A percentile compares a stretch with the other conserved stretches of the same genome.
phyloP scores from a whole-genome alignment of 2,797 vertebrate genomes.

The Otolemur crassicaudatus region DNA sequence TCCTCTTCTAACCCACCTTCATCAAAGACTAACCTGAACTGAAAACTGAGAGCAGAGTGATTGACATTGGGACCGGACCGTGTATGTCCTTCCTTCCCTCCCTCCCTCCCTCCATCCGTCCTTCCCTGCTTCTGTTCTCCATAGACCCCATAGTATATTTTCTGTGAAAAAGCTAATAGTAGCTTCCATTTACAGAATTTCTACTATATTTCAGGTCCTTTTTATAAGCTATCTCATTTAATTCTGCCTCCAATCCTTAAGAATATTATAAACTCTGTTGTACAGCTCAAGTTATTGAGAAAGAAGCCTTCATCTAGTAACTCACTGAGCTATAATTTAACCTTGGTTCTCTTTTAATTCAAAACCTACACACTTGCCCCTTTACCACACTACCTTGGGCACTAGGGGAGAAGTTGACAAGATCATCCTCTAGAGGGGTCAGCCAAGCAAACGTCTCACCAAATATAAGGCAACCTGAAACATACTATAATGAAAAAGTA shows the following conservation, averaged over 20 bases:
- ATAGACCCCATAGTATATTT: not conserved
- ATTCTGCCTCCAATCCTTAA: not conserved
- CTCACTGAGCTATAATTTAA: not conserved
- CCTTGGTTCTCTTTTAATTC: not conserved
- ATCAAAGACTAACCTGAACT: not conserved
- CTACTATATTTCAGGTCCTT: not conserved
- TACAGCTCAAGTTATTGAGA: not conserved
- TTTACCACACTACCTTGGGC: not conserved
- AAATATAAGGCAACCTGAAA: not conserved
- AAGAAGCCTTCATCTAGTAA: not conserved
- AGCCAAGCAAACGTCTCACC: not conserved
- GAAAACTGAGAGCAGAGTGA: not conserved
- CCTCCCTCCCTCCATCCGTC: rapidly evolving
- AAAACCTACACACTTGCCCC: not conserved
- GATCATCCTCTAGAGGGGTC: not conserved
- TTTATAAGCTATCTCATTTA: not conserved
- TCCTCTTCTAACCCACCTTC: not conserved
- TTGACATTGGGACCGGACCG: not conserved
- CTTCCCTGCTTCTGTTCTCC: not conserved
- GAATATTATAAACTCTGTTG: not conserved
- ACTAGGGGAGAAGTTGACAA: not conserved
- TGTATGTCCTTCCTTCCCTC: not conserved
- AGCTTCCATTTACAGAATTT: not conserved
- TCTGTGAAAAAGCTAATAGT: not conserved
- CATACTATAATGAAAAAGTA: not conserved